Evolutionary conservation across 2,888 invertebrate genomes (phyloP).

Genomic region (Anorthoa munda): DNA sequence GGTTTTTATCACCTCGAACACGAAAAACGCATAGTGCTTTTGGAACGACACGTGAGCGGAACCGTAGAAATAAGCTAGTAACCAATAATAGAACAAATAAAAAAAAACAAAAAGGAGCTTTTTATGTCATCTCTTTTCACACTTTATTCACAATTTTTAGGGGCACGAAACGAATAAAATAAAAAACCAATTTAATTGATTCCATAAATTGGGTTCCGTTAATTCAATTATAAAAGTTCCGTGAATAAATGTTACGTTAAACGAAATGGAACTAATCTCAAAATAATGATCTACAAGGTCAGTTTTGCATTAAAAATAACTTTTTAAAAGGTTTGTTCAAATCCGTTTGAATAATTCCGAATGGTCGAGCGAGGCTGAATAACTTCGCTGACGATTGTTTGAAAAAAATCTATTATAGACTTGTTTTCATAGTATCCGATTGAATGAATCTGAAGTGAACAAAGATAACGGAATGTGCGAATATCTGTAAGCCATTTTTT

Average conservation of each 20-base stretch:
- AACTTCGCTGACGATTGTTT: slow-evolving; percentile 11
- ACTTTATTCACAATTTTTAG: not conserved
- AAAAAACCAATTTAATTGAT: slow-evolving; percentile 10
- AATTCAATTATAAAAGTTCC: slow-evolving; percentile 30
- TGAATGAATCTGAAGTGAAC: slow-evolving; percentile 1
- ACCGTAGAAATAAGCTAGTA: no score
- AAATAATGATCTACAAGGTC: slow-evolving; percentile 49
- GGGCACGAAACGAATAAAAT: slow-evolving; percentile 10
- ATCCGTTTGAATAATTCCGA: slow-evolving; percentile 45
- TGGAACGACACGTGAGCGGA: no score
- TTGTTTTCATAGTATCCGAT: slow-evolving; percentile 19
- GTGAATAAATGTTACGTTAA: slow-evolving; percentile 28
- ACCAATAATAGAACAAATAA: no score
- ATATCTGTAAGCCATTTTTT: not conserved
- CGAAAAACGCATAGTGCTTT: no score
- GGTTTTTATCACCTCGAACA: no score
- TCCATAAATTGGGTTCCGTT: slow-evolving; percentile 12
- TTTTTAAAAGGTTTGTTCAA: slow-evolving; percentile 38
- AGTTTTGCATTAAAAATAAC: slow-evolving; percentile 28
- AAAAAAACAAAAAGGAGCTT: no score
- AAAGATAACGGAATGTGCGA: not conserved
- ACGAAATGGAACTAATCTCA: slow-evolving; percentile 49
- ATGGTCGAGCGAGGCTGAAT: slow-evolving; percentile 7
- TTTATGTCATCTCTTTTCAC: not conserved
- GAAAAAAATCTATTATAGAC: slow-evolving; percentile 15